Evolutionary conservation across 1,140 invertebrate genomes (phyloP), one percentile per base, ranked within the genome.

Genomic region (Drosophila nebulosa): DNA sequence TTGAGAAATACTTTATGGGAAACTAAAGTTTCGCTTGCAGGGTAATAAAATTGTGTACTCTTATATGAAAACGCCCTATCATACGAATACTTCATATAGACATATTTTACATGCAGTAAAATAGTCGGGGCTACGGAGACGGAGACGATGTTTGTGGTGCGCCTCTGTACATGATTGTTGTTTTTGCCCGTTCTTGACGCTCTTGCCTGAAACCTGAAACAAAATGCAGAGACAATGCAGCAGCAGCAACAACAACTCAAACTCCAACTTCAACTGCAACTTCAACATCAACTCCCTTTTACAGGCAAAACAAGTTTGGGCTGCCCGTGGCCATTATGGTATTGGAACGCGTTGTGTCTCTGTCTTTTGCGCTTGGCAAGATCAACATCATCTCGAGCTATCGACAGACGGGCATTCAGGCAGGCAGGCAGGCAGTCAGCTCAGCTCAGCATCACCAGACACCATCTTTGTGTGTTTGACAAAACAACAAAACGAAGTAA

Each of bases 121-220:
- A n/a, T 46, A 21, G 39, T 46, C 9, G 5, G 39, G 16, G 39
- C n/a, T n/a, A n/a, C n/a, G n/a, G n/a, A n/a, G n/a, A n/a, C n/a
- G n/a, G n/a, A n/a, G n/a, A n/a, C n/a, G n/a, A n/a, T n/a, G n/a
- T n/a, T n/a, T n/a, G n/a, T n/a, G n/a, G 14, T 7, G 39, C 3
- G 16, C 2, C 7, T 32, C 7, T 46, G 4, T 46, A 21, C 69
- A 75, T 83, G 78, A 78, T 46, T 36, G 62, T 70, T 77, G 79
- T 75, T 80, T 71, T 72, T 86, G 83, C 78, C 78, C 76, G 78
- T 88, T 86, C 83, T 88, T 86, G 83, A 67, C 83, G 79, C 88
- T 77, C 88, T 77, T 83, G 81, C 71, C 83, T 88, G 83, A 86
- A 86, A 86, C 83, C 83, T 86, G 83, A 86, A 88, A 88, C 83